Evolutionary conservation across 2,797 vertebrate species (phyloP), one percentile per base, ranked within the genome.

Genomic region (Erithacus rubecula): DNA sequence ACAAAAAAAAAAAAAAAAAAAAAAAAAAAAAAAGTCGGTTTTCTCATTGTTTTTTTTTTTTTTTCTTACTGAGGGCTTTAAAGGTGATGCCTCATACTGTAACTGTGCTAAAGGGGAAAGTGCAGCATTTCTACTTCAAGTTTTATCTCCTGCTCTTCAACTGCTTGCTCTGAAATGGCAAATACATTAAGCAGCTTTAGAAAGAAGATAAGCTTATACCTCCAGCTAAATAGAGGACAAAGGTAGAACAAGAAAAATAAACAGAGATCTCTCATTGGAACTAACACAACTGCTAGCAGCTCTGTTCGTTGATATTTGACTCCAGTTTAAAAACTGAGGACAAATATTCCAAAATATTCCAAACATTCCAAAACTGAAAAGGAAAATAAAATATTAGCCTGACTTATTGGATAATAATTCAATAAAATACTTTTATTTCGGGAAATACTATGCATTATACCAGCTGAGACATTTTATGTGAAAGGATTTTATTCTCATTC

Each of bases 141-240:
- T 81, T 90, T 85, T 89, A 93, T 71, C 62, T 83, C 62, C 47
- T 55, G 30, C 71, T 94, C 55, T 91, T 92, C 83, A 93, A 34
- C n/a, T 78, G 64, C 78, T 86, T 32, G 2, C 72, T 90, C 79
- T 81, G 56, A 87, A 95, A 71, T 21, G 36, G 64, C 43, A 91
- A 95, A 95, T 83, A 81, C 5, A 2, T 72, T 92, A 95, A 96
- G 89, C 43, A 76, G 90, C 85, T 95, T 95, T 89, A 91, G 23
- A 78, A 81, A 78, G 58, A 78, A 81, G 77, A 92, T 75, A 90
- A 95, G 74, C 29, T 78, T 81, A 59, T 59, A 68, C 53, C 51
- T 95, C n/a, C 69, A 75, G 49, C 37, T 69, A 23, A 87, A 56
- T 10, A 83, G 47, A 93, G 76, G 79, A 91, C 92, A 94, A 86